phyloP scores from a whole-genome alignment of 2,797 vertebrate species.

The Heteromormyrus szaboi region DNA sequence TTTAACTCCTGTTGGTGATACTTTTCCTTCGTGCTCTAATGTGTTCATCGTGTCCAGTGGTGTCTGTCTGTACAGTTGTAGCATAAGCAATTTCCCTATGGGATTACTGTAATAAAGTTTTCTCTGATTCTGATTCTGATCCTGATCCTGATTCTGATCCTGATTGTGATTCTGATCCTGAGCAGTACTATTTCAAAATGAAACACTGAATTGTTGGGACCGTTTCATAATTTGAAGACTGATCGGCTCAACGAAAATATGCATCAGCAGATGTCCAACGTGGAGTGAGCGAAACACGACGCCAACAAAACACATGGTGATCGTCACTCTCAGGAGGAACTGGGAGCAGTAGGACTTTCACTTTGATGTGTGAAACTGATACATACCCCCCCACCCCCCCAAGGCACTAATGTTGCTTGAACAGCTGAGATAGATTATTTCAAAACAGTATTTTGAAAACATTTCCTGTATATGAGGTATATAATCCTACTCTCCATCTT shows the following conservation, averaged over 20 bases:
- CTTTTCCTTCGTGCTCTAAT: not conserved
- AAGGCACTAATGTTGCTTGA: slow-evolving; percentile 30
- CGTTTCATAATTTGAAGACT: not conserved
- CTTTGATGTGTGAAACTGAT: slow-evolving; percentile 25
- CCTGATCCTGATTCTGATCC: too few relatives aligned
- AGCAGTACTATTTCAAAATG: not conserved
- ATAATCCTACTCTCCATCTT: slow-evolving; percentile 21
- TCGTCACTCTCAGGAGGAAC: not conserved
- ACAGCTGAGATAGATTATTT: slow-evolving; percentile 35
- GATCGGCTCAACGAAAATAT: not conserved
- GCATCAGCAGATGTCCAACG: not conserved
- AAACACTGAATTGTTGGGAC: not conserved
- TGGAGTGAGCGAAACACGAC: not conserved
- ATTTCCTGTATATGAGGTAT: slow-evolving; percentile 30
- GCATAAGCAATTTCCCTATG: too few relatives aligned
- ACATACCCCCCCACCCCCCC: slow-evolving; percentile 25
- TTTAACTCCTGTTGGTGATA: not conserved
- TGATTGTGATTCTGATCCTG: not conserved
- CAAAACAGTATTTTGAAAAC: slow-evolving; percentile 33
- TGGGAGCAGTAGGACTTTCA: not conserved
- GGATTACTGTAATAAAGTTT: too few relatives aligned
- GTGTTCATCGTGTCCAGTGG: not conserved
- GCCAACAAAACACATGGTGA: not conserved
- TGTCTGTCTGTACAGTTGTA: too few relatives aligned
- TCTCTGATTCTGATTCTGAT: too few relatives aligned